Base-by-base conservation (phyloP, 1,140 invertebrate species). In the Zaprionus africanus region DNA sequence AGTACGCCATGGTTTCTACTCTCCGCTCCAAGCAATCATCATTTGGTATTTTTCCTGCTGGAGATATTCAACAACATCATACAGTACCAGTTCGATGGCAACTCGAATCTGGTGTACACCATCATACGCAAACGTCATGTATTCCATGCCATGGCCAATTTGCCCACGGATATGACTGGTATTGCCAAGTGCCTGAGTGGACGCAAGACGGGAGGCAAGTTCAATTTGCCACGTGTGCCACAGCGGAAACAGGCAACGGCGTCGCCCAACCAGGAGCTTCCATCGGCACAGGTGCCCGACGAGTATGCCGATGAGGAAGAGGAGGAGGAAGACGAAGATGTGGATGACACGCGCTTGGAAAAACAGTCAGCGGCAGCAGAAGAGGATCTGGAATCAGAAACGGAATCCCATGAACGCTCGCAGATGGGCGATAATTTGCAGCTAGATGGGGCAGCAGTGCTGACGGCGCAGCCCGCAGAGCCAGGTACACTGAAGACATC, bases 41-140 rank as follows among this genome's bases (percentile, higher is more conserved):
- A 99, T 94, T 94, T 99, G 56, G 98, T 99, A 0, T 99, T 99
- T 93, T 99, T 99, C 93, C 94, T 99, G 24, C 94, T 99, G 34
- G 99, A 99, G 94, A 99, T 99, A 85, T 99, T 99, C 93, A 99
- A 99, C 93, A 99, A 99, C 92, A 99, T 99, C 78, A 99, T 99
- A 82, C 99, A 99, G 94, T 99, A 99, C 93, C 99, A 99, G 93
- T 99, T 99, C 94, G 99, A 99, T 94, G 99, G 99, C 0, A 99
- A 99, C 93, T 98, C 98, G 17, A 99, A 99, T 95, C 94, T 99
- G 69, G 98, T 99, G 26, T 99, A 99, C 93, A 99, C 98, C 5
- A 99, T 99, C 73, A 99, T 99, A 82, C 95, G 99, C 49, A 99
- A 99, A 92, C 94, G 99, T 26, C 97, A 98, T 92, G 98, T 99